A percentile compares a stretch with the other conserved stretches of the same genome.
phyloP scores from a whole-genome alignment of 2,113 vertebrate genomes.

The Grammomys surdaster region DNA sequence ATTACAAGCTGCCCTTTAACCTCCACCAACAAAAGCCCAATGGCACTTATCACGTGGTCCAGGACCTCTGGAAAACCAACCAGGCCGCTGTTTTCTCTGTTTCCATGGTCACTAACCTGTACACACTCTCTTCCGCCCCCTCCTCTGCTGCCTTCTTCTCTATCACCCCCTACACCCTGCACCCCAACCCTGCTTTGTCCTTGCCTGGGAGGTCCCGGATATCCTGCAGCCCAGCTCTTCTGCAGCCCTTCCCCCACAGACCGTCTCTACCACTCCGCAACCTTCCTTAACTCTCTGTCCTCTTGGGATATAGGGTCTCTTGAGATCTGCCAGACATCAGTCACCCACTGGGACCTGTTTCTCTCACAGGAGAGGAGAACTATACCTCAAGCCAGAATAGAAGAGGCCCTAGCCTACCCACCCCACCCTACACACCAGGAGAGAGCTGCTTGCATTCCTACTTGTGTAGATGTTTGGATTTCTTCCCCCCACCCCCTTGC shows the following conservation, averaged over 20 bases:
- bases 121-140: not conserved
- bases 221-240: not conserved
- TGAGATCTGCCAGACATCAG: too few relatives aligned
- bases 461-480: too few relatives aligned
- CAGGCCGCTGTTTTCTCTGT: not conserved
- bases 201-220: not conserved
- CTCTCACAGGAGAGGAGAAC: too few relatives aligned
- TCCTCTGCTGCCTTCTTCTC: not conserved
- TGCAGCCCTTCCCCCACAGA: not conserved
- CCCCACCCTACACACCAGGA: too few relatives aligned
- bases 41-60: not conserved
- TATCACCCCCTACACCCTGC: accelerated
- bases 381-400: too few relatives aligned
- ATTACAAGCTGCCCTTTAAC: not conserved
- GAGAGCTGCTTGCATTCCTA: too few relatives aligned
- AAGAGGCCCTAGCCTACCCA: too few relatives aligned
- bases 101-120: not conserved
- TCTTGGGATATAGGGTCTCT: too few relatives aligned
- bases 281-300: too few relatives aligned
- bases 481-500: accelerated
- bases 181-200: not conserved
- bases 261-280: too few relatives aligned
- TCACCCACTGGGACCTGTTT: too few relatives aligned
- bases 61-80: not conserved
- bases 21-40: not conserved